Percentiles rank a stretch among this genome's conserved stretches.
Conservation (phyloP, 2,797 vertebrate genomes). For the Myotis findleyi region DNA sequence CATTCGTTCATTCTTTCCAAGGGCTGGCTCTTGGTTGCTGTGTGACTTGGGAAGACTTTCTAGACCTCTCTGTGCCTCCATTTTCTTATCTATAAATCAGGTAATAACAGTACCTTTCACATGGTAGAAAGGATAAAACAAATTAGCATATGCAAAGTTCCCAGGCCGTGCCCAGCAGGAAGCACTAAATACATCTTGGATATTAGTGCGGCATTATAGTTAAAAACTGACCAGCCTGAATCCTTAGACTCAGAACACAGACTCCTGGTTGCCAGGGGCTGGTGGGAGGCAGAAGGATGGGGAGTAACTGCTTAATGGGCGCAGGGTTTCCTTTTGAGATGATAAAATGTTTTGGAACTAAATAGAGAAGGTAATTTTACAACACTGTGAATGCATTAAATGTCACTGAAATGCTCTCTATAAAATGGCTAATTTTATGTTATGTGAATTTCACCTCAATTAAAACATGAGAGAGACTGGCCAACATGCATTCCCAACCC, state of each 20-base stretch:
- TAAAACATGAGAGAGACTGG: background rate
- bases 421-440: background rate
- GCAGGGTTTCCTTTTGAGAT: background rate
- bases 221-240: background rate
- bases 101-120: background rate
- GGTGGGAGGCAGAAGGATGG: fast-evolving
- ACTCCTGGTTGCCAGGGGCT: background rate
- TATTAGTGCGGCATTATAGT: background rate
- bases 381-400: background rate
- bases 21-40: background rate
- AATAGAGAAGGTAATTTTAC: background rate
- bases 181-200: background rate
- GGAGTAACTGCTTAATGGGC: background rate
- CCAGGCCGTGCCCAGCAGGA: background rate
- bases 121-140: background rate
- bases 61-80: background rate
- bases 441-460: background rate
- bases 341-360: background rate
- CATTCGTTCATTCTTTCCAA: background rate
- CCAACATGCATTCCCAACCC: background rate
- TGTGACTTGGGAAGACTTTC: background rate
- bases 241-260: background rate
- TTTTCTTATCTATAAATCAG: background rate
- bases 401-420: background rate
- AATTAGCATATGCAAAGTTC: background rate